Evolutionary conservation across 2,797 vertebrate species (phyloP).

Genomic region (Galago senegalensis): DNA sequence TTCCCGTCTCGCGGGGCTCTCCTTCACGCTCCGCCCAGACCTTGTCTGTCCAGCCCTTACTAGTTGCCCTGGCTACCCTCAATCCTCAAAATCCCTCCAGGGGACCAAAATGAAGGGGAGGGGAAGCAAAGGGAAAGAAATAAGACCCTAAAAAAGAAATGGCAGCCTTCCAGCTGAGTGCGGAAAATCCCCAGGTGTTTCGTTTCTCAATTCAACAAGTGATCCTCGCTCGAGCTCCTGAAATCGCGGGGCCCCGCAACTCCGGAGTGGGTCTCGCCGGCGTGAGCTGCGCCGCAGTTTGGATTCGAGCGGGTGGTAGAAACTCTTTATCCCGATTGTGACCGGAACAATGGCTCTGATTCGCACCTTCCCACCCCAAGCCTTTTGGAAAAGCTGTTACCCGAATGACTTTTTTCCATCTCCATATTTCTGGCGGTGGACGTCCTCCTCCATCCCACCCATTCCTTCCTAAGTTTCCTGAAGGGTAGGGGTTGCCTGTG

Average conservation of each 20-base stretch:
- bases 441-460: background rate
- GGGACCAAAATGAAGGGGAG: background rate
- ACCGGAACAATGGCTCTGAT: background rate
- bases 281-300: background rate
- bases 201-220: conserved; percentile 10
- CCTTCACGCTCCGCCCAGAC: rapidly evolving
- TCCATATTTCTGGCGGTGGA: background rate
- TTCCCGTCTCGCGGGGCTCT: background rate
- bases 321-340: background rate
- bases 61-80: conserved; percentile 54
- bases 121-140: background rate
- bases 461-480: conserved; percentile 5
- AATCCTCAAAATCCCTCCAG: background rate
- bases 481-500: background rate
- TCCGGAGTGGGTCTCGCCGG: background rate
- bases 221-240: background rate
- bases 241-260: conserved; percentile 69
- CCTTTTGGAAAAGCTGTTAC: background rate
- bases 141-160: background rate
- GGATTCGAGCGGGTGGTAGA: background rate
- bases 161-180: background rate
- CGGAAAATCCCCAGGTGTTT: background rate
- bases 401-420: background rate
- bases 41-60: background rate
- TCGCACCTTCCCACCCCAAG: too few relatives aligned